phyloP scores from a whole-genome alignment of 1,140 invertebrate species.

The Apis cerana region DNA sequence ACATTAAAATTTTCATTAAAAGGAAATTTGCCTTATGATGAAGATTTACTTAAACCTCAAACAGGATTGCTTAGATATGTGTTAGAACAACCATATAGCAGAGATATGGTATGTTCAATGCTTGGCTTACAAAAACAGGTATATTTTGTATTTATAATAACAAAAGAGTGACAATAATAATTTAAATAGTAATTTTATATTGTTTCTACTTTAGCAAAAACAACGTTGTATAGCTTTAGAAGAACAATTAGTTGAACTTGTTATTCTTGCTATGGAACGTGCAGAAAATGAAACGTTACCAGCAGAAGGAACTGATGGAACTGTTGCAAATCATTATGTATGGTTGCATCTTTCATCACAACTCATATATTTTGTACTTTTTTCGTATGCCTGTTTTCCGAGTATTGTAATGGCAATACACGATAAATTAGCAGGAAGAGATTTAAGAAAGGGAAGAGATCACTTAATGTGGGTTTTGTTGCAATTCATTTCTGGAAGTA shows the following conservation, averaged over 20 bases:
- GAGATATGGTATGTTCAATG: constrained; percentile 98
- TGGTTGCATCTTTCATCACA: constrained; percentile 98
- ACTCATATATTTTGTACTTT: constrained; percentile 97
- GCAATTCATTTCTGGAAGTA: constrained; percentile 98
- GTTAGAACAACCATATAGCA: constrained; percentile 96
- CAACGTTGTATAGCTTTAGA: constrained; percentile 94
- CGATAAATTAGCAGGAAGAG: constrained; percentile 91
- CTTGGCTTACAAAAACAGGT: constrained; percentile 95
- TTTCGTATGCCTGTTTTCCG: constrained; percentile 96
- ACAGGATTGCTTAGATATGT: constrained; percentile 94
- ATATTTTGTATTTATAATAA: not conserved
- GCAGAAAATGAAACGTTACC: constrained; percentile 86
- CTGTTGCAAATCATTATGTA: constrained; percentile 89
- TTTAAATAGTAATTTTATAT: constrained; percentile 12
- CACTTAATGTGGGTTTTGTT: constrained; percentile 99
- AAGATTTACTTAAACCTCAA: constrained; percentile 94
- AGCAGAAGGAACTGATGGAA: constrained; percentile 84
- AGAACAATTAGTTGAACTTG: constrained; percentile 95
- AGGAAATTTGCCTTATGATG: constrained; percentile 95
- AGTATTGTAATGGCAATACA: constrained; percentile 95
- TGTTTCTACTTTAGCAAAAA: constrained; percentile 85
- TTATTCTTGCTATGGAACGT: constrained; percentile 95
- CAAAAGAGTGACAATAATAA: not conserved
- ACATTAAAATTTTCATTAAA: constrained; percentile 94
- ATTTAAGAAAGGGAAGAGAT: constrained; percentile 94